phyloP scores from a whole-genome alignment of 2,888 invertebrate genomes.

The Candidula unifasciata region DNA sequence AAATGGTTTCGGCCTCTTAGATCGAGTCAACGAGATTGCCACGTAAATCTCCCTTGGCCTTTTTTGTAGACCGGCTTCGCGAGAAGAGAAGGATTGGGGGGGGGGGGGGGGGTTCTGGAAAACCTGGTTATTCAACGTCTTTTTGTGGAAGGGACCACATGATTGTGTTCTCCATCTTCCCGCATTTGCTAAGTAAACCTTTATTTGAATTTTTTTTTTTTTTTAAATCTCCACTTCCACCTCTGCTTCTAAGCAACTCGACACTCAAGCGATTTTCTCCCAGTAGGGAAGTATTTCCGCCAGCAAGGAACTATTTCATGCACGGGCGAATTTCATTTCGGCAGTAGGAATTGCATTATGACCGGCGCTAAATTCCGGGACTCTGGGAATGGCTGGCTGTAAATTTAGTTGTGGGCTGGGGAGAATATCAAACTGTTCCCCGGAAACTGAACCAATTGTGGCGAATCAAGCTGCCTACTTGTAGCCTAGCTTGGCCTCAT shows the following conservation, averaged over 20 bases:
- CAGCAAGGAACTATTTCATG: conserved; percentile 23
- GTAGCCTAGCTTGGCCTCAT: background rate
- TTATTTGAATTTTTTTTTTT: background rate
- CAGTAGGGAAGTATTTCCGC: background rate
- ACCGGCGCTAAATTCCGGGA: background rate
- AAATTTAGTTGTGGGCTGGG: conserved; percentile 9
- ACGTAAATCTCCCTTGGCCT: background rate
- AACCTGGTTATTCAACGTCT: conserved; percentile 2
- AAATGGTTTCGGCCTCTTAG: background rate
- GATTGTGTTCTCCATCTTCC: background rate
- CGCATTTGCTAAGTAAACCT: background rate
- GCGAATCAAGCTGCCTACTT: background rate
- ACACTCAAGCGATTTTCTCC: background rate
- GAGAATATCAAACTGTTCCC: conserved; percentile 11
- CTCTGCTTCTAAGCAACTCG: background rate
- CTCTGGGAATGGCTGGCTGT: background rate
- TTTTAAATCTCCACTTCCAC: background rate
- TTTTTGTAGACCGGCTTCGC: background rate
- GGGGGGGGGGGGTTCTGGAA: no score
- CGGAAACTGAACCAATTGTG: conserved; percentile 17
- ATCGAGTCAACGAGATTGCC: background rate
- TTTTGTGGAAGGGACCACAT: background rate
- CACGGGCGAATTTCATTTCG: conserved; percentile 24
- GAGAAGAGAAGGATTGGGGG: no score
- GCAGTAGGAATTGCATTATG: conserved; percentile 27